Percentiles rank a stretch among this genome's conserved stretches.
Conservation (phyloP, 1,140 invertebrate genomes). For the Triops longicaudatus region DNA sequence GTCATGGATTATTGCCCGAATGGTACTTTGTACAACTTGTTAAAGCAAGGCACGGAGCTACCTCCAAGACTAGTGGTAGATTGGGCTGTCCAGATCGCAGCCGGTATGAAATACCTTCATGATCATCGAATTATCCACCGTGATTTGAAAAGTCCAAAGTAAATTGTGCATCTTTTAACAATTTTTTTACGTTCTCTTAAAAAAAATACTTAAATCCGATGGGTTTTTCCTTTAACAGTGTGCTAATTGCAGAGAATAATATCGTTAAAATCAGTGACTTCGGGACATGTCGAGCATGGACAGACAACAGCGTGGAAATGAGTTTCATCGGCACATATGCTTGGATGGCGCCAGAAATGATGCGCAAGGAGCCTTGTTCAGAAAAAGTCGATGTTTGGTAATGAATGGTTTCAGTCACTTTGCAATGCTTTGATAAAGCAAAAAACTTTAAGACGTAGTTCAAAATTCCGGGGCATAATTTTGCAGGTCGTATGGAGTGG, state of each 20-base stretch:
- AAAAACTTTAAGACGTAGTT: constrained; percentile 23
- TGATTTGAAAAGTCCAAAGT: constrained; percentile 95
- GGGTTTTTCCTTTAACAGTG: constrained; percentile 52
- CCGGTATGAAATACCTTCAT: constrained; percentile 94
- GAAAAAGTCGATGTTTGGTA: constrained; percentile 95
- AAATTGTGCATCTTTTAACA: constrained; percentile 41
- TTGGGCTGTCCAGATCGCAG: constrained; percentile 92
- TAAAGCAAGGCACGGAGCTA: constrained; percentile 68
- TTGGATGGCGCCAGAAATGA: constrained; percentile 99
- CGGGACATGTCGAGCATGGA: constrained; percentile 90
- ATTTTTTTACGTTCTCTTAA: no score
- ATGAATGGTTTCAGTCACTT: constrained; percentile 24
- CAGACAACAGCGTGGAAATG: constrained; percentile 92
- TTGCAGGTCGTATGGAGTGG: constrained; percentile 82
- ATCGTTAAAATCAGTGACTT: constrained; percentile 96
- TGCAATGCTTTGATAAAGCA: constrained; percentile 18
- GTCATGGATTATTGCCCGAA: constrained; percentile 97
- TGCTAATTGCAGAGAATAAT: constrained; percentile 82
- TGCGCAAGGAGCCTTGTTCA: constrained; percentile 89
- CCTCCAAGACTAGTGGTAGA: constrained; percentile 72
- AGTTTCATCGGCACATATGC: constrained; percentile 94
- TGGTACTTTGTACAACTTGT: constrained; percentile 83
- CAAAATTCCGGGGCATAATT: background rate
- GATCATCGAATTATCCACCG: constrained; percentile 93
- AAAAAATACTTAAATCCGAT: no score